phyloP scores from a whole-genome alignment of 1,140 invertebrate genomes.

The Psix sp. region DNA sequence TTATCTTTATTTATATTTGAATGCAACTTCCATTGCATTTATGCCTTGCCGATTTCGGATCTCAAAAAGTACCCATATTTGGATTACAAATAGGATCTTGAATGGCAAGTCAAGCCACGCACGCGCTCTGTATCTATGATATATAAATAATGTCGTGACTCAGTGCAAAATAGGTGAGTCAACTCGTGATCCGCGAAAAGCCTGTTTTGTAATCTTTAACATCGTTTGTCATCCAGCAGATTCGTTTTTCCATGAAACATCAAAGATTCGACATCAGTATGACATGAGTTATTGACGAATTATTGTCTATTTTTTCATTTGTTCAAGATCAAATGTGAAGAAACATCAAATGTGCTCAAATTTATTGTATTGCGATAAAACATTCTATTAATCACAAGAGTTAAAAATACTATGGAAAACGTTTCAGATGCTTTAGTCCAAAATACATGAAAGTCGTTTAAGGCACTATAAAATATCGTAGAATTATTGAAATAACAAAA shows the following conservation, averaged over 20 bases:
- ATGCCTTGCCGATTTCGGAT: not conserved
- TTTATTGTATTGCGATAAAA: too few relatives aligned
- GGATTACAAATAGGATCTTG: slow-evolving; percentile 37
- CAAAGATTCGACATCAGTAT: slow-evolving; percentile 1
- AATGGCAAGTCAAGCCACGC: slow-evolving; percentile 20
- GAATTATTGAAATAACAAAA: too few relatives aligned
- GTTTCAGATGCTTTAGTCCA: too few relatives aligned
- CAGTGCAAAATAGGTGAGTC: slow-evolving; percentile 50
- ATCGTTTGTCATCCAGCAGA: too few relatives aligned
- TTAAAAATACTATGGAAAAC: too few relatives aligned
- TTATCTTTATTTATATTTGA: not conserved
- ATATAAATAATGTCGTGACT: slow-evolving; percentile 55
- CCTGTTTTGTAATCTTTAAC: slow-evolving; percentile 18
- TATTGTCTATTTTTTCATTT: too few relatives aligned
- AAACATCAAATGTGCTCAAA: too few relatives aligned
- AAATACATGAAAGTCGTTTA: too few relatives aligned
- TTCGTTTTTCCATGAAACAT: slow-evolving; percentile 9
- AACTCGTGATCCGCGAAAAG: slow-evolving; percentile 27
- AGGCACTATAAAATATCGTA: too few relatives aligned
- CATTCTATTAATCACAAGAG: too few relatives aligned
- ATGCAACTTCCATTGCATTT: not conserved
- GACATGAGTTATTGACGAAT: slow-evolving; percentile 12
- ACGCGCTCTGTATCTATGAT: slow-evolving; percentile 33
- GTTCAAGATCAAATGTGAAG: too few relatives aligned
- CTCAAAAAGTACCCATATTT: slow-evolving; percentile 36